These are phyloP conservation scores for Mythimna vitellina DNA, from an alignment of 2,888 invertebrate species.

Conservation along the genomic window DNA sequence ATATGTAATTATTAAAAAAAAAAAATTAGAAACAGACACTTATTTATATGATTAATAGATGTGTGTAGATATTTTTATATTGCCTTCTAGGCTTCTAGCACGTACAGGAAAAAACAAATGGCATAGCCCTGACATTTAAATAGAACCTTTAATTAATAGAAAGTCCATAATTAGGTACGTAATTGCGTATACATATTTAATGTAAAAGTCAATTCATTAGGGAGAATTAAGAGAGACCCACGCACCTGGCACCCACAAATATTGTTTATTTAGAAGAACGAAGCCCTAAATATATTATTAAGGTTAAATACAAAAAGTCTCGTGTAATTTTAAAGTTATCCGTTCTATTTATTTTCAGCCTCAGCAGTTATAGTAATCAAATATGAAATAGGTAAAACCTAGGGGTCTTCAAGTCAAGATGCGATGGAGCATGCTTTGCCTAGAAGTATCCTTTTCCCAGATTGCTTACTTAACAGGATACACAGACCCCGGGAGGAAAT, in stretches of 20 bases:
- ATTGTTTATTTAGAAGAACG: conserved; percentile 2
- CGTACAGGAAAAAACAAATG: not conserved
- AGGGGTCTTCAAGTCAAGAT: no score
- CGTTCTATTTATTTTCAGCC: not conserved
- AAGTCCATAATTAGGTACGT: not conserved
- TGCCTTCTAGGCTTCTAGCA: no score
- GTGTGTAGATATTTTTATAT: no score
- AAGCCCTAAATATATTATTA: not conserved
- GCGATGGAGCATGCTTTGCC: no score
- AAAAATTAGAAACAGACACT: no score
- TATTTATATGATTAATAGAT: no score
- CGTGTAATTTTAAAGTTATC: not conserved
- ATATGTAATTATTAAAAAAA: no score
- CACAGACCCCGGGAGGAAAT: no score
- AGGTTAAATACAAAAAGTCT: conserved; percentile 7
- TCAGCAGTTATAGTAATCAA: not conserved
- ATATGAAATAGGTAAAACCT: no score
- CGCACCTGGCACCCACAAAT: not conserved
- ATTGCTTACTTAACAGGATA: no score
- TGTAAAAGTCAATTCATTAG: not conserved
- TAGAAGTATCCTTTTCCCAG: no score
- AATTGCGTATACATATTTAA: not conserved
- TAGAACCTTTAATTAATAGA: not conserved
- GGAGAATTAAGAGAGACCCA: not conserved
- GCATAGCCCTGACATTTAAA: not conserved